Evolutionary conservation across 2,797 vertebrate species (phyloP), one percentile per base, ranked within the genome.

Genomic region (Onychomys arenicola): DNA sequence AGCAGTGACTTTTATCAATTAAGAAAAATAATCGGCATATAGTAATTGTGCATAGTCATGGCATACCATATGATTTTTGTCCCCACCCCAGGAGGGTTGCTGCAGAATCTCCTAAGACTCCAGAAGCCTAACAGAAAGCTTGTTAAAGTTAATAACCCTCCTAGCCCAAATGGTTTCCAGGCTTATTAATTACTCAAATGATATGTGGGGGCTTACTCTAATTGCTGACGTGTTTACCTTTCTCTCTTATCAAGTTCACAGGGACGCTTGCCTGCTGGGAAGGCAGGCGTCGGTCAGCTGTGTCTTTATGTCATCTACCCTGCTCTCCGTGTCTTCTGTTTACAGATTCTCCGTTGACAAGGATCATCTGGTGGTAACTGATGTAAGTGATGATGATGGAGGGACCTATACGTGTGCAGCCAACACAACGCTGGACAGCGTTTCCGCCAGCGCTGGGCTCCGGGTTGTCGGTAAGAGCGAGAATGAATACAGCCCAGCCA

Each of bases 361-460:
- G 55, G 99, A 99, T 95, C 99, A 99, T 96, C 99, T 99, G 98
- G 99, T 98, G 96, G 99, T 99, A 97, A 97, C 96, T 29, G 99
- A 99, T 55, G 99, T 99, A 97, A 99, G 98, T 7, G 99, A 99
- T 94, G 97, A 96, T 0, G 99, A 99, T n/a, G 98, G 99, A 16
- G 99, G 99, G 32, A 98, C 98, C 10, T 99, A 99, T 98, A 99
- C 99, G 1, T 99, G 99, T 97, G 98, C 99, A 95, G 99, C 99
- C 98, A 99, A 99, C 98, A 99, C 99, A 59, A 99, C 99, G 13
- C 98, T 99, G 98, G 99, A 99, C 98, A 99, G 98, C 0, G 99
- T 99, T 96, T 99, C 99, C 8, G 99, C 99, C 98, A 99, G 99
- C 16, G 99, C 99, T 77, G 97, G 98, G 98, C 99, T 99, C 95